Evolutionary conservation across 2,797 vertebrate species (phyloP), one percentile per base, ranked within the genome.

Genomic region (Sciurus carolinensis): DNA sequence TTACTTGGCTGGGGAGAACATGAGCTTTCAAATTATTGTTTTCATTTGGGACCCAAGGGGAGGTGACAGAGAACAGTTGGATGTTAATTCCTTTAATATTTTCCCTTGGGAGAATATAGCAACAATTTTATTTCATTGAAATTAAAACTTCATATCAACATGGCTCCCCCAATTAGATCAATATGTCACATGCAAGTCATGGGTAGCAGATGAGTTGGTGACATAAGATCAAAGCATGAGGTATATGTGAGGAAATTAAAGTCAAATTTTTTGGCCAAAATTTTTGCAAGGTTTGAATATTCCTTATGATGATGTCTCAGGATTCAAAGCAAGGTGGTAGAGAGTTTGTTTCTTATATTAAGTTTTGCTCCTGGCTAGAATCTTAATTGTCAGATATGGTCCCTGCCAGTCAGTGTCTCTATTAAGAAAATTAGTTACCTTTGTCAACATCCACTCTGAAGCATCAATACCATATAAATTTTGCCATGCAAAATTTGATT

Each of bases 11-110:
- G 59, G 59, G 33, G 18, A 92, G 52, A 96, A 86, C 28, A 81
- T 79, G 94, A 73, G 28, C 39, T 93, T 95, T 97, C 93, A 93
- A 90, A 92, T 96, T 97, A 92, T 69, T 93, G 52, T 79, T 97
- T 97, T 95, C 54, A 96, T 97, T 96, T 95, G 69, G n/a, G 73
- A 39, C 14, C 90, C 90, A 85, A 91, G 69, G 42, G 33, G 30
- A 81, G 73, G 69, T 91, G 77, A 90, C 47, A 81, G n/a, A 93
- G 66, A 97, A 44, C n/a, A 88, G 72, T 30, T 90, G n/a, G 66
- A 85, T 52, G 83, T 80, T 91, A 88, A 92, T 92, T 91, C 62
- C 18, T 93, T 80, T n/a, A 79, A 67, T 75, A 26, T 42, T 85
- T 89, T 82, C 72, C 72, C 42, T 80, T 80, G 52, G 82, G 81